A percentile compares a stretch with the other conserved stretches of the same genome.
Conservation (phyloP, 2,797 vertebrate species). For the Cheirogaleus major region DNA sequence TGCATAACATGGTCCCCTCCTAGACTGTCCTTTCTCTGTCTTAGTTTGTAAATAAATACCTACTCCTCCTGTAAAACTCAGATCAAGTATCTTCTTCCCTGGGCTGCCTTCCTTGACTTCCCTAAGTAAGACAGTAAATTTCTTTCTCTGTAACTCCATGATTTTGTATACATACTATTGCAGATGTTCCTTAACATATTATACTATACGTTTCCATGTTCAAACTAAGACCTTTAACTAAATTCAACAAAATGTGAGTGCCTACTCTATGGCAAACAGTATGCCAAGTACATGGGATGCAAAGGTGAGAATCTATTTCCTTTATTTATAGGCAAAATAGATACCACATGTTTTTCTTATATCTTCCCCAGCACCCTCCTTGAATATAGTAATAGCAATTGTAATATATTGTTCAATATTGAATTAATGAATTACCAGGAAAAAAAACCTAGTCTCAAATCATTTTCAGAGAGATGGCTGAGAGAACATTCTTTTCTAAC, state of each 20-base stretch:
- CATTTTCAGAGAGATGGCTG: conserved; percentile 43
- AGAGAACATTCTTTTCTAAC: conserved; percentile 10
- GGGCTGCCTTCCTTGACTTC: not conserved
- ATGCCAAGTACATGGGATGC: not conserved
- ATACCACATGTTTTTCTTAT: not conserved
- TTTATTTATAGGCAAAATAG: conserved; percentile 4
- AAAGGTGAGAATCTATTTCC: not conserved
- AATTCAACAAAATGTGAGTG: conserved; percentile 26
- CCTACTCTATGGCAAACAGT: not conserved
- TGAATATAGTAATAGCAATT: not conserved
- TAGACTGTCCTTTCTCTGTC: not conserved
- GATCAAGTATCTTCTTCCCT: not conserved
- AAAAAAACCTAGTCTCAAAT: not conserved
- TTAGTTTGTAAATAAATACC: not conserved
- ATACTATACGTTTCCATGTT: not conserved
- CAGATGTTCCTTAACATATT: not conserved
- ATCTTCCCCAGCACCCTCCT: not conserved
- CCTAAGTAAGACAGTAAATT: not conserved
- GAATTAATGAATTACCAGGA: conserved; percentile 10
- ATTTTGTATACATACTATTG: not conserved
- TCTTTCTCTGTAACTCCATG: not conserved
- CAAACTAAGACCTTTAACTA: conserved; percentile 10
- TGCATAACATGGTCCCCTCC: not conserved
- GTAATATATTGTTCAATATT: not conserved
- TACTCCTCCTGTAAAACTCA: not conserved